Evolutionary conservation across 1,140 invertebrate genomes (phyloP), one percentile per base, ranked within the genome.

Genomic region (Sinonovacula constricta): DNA sequence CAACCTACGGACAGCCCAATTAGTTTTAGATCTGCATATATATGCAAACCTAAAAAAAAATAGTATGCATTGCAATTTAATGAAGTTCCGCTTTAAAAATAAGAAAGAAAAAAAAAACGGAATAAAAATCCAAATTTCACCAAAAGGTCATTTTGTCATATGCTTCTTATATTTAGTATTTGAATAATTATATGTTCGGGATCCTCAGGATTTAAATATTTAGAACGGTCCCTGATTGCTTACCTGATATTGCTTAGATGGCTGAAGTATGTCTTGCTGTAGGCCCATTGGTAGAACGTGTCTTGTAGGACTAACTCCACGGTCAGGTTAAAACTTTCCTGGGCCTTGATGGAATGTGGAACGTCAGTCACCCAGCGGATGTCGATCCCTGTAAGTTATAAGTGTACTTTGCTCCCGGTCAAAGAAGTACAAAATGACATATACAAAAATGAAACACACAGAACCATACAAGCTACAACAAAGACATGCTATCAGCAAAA

Each of bases 211-310:
- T 45, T n/a, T n/a, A n/a, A n/a, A 45, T 45, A 18, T 45, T 45
- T 45, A 18, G 39, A 18, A 45, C 18, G 39, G 7, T 45, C n/a
- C n/a, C n/a, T n/a, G n/a, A n/a, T n/a, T n/a, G n/a, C n/a, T n/a
- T n/a, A n/a, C n/a, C n/a, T n/a, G n/a, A n/a, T n/a, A n/a, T n/a
- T n/a, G n/a, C n/a, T n/a, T n/a, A n/a, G n/a, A n/a, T n/a, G n/a
- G 30, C 66, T 49, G 68, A 83, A 86, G 22, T 83, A 68, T 31
- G 68, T 65, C 7, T 67, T 30, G 28, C 45, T 53, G n/a, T 81
- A 74, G 2, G 84, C 83, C 85, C 86, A 88, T 14, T 65, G 36
- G 57, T 87, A 88, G 33, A 87, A 88, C 18, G 18, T 22, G n/a
- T 63, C 15, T 1, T 70, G 22, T 14, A 88, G 31, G 2, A 69